Conservation (phyloP, 1,140 invertebrate species). For the Akabosia matsudoensis region DNA sequence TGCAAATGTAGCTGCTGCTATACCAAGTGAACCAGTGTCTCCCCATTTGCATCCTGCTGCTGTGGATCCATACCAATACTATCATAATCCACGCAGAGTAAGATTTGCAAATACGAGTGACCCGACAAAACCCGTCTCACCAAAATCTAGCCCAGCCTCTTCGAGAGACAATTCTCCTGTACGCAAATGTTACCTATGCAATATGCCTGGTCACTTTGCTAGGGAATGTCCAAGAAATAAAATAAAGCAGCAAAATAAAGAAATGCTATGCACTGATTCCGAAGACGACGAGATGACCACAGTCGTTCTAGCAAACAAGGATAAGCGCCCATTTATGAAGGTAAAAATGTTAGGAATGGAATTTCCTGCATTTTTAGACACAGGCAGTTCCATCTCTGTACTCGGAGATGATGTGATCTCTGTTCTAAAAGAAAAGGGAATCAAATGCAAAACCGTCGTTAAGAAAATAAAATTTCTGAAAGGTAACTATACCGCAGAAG, state of each 20-base stretch:
- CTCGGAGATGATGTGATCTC: constrained; percentile 23
- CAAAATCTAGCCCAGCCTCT: background rate
- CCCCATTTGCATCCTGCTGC: background rate
- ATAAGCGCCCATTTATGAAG: constrained; percentile 16
- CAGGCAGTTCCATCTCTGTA: constrained; percentile 16
- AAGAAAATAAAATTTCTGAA: background rate
- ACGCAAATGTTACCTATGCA: background rate
- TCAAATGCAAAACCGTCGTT: background rate
- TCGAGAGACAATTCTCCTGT: background rate
- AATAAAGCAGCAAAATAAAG: background rate
- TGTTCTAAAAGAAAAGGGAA: background rate
- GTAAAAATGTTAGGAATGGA: constrained; percentile 23
- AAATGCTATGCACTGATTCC: background rate
- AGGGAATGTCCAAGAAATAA: background rate
- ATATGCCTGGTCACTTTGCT: background rate
- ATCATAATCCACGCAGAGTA: background rate
- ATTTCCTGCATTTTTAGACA: constrained; percentile 29
- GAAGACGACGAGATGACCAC: background rate
- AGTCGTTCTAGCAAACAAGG: background rate
- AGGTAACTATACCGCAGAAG: background rate
- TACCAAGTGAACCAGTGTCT: background rate
- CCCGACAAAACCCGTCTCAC: background rate
- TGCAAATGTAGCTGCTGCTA: background rate
- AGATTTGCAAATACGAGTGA: background rate
- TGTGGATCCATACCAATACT: background rate